Base-by-base conservation (phyloP, 2,888 invertebrate genomes). In the Folsomia candida region DNA sequence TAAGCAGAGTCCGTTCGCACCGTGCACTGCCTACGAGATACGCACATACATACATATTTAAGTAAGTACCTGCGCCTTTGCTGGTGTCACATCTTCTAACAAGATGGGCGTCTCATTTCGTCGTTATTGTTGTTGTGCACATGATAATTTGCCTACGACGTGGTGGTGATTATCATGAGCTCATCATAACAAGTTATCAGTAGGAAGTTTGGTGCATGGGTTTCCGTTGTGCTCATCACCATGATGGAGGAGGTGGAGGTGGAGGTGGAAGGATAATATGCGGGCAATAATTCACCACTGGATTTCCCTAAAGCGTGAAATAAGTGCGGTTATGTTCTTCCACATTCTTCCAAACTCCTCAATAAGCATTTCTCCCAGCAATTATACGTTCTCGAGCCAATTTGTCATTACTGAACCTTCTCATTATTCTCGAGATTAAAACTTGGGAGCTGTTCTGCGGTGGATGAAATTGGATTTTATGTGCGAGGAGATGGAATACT, bases 381-480 rank as follows among this genome's bases (percentile, higher is more conserved):
- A 9, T 9, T 9, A 37, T 37, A 37, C 4, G 4, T 14, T 37
- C 37, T 37, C 37, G 37, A 37, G 14, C 4, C 37, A 37, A 37
- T 37, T 37, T 37, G 37, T 37, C 37, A 37, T 37, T 37, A 37
- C 37, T 37, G 6, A 37, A 37, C 37, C 14, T 4, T 9, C 37
- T 37, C 37, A 37, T 37, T 37, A 37, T 37, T 37, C 37, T n/a
- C 37, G 37, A 37, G 37, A 9, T 37, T 14, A 37, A 37, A 37
- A 9, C n/a, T 37, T 9, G 37, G 37, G 14, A 37, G 37, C 37
- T 37, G 37, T 14, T 37, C 14, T 37, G 37, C 14, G 37, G 37
- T 37, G 37, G 37, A 37, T 37, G 37, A 62, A 62, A 62, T 62
- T 62, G 62, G 62, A 62, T 62, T 62, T 62, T 57, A 57, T 22